Percentiles rank a stretch among this genome's conserved stretches.
Evolutionary conservation across 2,797 vertebrate genomes (phyloP).

Genomic region (Protosalanx chinensis): DNA sequence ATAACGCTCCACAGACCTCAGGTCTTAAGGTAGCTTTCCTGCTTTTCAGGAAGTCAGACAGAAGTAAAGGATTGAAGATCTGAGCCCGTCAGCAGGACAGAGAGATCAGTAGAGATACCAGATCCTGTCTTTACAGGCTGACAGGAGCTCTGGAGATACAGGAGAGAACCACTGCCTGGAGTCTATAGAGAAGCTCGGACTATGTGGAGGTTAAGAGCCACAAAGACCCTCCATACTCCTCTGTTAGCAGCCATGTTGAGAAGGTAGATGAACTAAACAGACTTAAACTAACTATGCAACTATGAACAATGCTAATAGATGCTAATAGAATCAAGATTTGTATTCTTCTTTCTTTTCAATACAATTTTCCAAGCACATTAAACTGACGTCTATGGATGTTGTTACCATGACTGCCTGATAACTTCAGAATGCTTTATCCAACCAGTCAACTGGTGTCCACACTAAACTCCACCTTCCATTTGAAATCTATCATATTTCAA

Average conservation of each 20-base stretch:
- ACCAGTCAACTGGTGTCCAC: neutral
- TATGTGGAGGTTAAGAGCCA: neutral
- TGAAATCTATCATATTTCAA: too few relatives aligned
- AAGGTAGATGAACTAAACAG: neutral
- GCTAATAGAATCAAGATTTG: too few relatives aligned
- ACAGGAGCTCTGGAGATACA: constrained; percentile 11
- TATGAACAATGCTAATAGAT: neutral
- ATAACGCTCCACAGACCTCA: constrained; percentile 8
- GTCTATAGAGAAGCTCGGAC: neutral
- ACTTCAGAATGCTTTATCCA: neutral
- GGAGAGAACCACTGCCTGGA: neutral
- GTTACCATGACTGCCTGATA: neutral
- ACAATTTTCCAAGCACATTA: neutral
- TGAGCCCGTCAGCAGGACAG: constrained; percentile 11
- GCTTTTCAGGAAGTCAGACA: constrained; percentile 11
- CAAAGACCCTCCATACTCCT: neutral
- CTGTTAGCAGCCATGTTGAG: neutral
- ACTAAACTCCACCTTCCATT: too few relatives aligned
- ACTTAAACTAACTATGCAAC: constrained; percentile 15
- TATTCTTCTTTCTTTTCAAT: too few relatives aligned
- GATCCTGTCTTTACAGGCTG: constrained; percentile 4
- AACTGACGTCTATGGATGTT: neutral
- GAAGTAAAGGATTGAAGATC: constrained; percentile 18
- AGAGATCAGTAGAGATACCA: constrained; percentile 12
- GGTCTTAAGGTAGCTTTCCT: constrained; percentile 19